These are phyloP conservation scores for Mohoua ochrocephala DNA, from an alignment of 2,113 vertebrate species.

Conservation along the genomic window DNA sequence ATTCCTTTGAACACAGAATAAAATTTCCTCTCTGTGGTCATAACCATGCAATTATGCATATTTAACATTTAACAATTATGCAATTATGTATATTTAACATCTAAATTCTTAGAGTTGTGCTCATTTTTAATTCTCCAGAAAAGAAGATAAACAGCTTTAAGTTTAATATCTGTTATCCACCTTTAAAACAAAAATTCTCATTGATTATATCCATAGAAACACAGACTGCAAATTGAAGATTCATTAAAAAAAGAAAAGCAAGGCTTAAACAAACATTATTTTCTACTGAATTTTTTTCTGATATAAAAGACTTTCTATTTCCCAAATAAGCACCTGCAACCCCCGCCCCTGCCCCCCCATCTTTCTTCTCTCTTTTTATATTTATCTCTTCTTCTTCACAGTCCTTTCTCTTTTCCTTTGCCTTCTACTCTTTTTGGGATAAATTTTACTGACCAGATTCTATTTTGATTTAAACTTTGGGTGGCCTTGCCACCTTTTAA, in stretches of 20 bases:
- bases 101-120: not conserved
- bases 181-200: not conserved
- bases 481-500: not conserved
- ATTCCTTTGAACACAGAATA: not conserved
- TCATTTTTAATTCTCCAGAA: not conserved
- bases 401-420: not conserved
- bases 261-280: not conserved
- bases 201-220: not conserved
- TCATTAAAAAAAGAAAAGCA: not conserved
- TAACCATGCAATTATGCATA: not conserved
- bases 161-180: not conserved
- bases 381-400: not conserved
- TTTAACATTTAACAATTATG: not conserved
- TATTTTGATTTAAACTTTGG: not conserved
- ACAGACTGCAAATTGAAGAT: not conserved
- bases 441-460: not conserved
- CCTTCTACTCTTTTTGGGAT: not conserved
- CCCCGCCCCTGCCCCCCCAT: fast-evolving
- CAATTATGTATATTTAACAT: not conserved
- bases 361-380: not conserved
- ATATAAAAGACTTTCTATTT: not conserved
- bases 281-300: not conserved
- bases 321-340: not conserved
- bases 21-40: not conserved
- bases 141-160: not conserved